phyloP scores from a whole-genome alignment of 2,113 vertebrate genomes.

The Turnix velox region DNA sequence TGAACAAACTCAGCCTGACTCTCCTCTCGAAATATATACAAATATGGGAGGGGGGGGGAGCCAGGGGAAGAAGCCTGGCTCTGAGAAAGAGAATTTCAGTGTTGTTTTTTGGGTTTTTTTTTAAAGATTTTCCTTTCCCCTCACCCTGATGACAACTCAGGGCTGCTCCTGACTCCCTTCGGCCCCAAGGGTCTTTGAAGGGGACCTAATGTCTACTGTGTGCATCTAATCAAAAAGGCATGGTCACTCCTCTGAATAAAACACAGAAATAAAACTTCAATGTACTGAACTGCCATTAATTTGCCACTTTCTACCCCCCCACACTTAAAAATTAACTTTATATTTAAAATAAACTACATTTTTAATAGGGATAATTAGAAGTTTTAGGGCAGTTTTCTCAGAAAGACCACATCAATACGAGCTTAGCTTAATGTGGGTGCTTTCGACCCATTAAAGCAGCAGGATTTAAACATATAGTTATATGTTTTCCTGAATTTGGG shows the following conservation, averaged over 20 bases:
- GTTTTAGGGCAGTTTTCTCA: constrained; percentile 13
- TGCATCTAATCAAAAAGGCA: constrained; percentile 12
- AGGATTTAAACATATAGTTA: not conserved
- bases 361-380: not conserved
- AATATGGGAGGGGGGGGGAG: constrained; percentile 50
- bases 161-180: not conserved
- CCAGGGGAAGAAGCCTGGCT: not conserved
- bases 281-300: not conserved
- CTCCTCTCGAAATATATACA: constrained; percentile 49
- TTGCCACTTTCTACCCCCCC: not conserved
- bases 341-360: not conserved
- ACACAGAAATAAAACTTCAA: not conserved
- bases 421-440: not conserved
- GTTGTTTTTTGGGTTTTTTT: not conserved
- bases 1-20: constrained; percentile 51
- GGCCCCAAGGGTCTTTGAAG: not conserved
- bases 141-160: fast-evolving
- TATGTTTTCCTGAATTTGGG: constrained; percentile 43
- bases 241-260: not conserved
- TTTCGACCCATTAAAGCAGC: not conserved
- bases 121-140: not conserved
- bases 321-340: not conserved
- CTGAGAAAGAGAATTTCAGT: not conserved
- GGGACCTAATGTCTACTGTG: not conserved
- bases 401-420: constrained; percentile 1